Base-by-base conservation (phyloP, 2,888 invertebrate species). In the Silvanus unidentatus region DNA sequence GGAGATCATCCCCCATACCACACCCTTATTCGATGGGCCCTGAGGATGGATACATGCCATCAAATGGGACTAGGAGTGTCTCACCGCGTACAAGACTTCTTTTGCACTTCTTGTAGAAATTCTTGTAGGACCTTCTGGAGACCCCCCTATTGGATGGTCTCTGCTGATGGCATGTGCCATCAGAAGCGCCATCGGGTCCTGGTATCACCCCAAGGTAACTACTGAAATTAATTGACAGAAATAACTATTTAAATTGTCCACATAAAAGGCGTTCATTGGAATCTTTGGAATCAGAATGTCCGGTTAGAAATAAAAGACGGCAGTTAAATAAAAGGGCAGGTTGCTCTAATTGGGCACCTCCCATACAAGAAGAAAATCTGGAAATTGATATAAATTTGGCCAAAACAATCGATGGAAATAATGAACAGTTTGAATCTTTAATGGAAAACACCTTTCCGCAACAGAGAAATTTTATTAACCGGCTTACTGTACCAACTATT, bases 231-330 rank as follows among this genome's bases (percentile, higher is more conserved):
- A 32, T 41, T 12, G 56, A 58, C 13, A 39, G 56, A 34, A 54
- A 55, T 36, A 50, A 50, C 37, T 58, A 58, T 36, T 42, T 59
- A 12, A 56, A 58, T 42, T 28, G 59, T 16, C 56, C 53, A 3
- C 49, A 51, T 29, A 56, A 55, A 35, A 30, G 40, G 43, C 39
- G 42, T 29, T 13, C 10, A 11, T 41, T 38, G 38, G 14, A 1
- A 16, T 4, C 6, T n/a, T n/a, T n/a, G n/a, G n/a, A n/a, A 16
- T 12, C 11, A 9, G 2, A 11, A 14, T 38, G 12, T 2, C 34
- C 27, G 2, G 15, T 11, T 2, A 4, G 3, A 11, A 4, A n/a
- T 12, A 39, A 39, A 15, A 39, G 8, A n/a, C n/a, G 15, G 22
- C 11, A 12, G n/a, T 13, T 16, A 39, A 45, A 36, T 39, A 36